Evolutionary conservation across 2,797 vertebrate species (phyloP), one percentile per base, ranked within the genome.

Genomic region (Hyperoplus lanceolatus): DNA sequence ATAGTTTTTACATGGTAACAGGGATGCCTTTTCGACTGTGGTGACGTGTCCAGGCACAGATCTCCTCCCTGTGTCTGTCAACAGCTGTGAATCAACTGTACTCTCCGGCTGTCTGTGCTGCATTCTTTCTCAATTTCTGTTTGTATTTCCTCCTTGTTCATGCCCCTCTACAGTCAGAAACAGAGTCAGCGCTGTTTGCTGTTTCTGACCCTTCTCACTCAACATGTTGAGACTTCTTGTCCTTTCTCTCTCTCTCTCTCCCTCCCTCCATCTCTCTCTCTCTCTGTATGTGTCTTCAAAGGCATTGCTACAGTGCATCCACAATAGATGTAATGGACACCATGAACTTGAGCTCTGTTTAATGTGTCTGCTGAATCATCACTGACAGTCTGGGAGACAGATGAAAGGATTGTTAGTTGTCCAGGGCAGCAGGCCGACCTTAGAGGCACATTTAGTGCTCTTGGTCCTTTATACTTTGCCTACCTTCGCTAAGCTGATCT

Each of bases 301-400:
- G 49, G 59, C 42, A 39, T 59, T 5, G 18, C 5, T 57, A 11
- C 45, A 56, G 77, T 18, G 18, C 51, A 21, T 11, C 39, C 51
- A 76, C 67, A 89, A 7, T 53, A 63, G 72, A 58, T 59, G 87
- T 81, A 86, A 89, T 8, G 0, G 75, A 81, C 73, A 72, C 79
- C 45, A 3, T 46, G 49, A 87, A 84, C 70, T 43, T 48, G 70
- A 89, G 71, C 67, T 79, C 57, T 60, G 62, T 75, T 73, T 59
- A 63, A 77, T 74, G 76, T 75, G 54, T 55, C 48, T 55, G 46
- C 46, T 69, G 62, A 71, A 43, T 8, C 36, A 4, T 65, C 46
- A 3, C 61, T 58, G 72, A 69, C 65, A 39, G 54, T 6, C 63
- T 15, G 63, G 4, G 38, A 55, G 48, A 46, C 61, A 18, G 53